Percentiles rank a stretch among this genome's conserved stretches.
These are phyloP conservation scores for Thyatira batis DNA, from an alignment of 2,888 invertebrate species.

Conservation along the genomic window DNA sequence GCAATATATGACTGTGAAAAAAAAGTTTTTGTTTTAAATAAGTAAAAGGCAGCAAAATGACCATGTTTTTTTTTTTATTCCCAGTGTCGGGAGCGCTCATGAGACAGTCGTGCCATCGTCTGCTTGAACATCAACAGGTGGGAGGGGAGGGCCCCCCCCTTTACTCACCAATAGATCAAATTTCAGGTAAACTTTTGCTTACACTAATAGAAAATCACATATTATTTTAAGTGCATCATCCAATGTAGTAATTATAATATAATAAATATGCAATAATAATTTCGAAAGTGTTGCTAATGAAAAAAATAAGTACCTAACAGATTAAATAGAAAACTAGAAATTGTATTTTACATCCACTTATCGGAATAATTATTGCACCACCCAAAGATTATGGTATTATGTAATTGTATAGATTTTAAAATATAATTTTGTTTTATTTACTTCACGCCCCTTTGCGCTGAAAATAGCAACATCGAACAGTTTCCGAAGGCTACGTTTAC, in stretches of 20 bases:
- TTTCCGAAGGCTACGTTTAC: neutral
- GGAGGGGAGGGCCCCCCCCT: slow-evolving; percentile 78
- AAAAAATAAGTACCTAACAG: no score
- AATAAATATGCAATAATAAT: neutral
- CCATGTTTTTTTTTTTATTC: slow-evolving; percentile 19
- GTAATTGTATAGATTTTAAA: neutral
- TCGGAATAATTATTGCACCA: neutral
- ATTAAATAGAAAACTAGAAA: neutral
- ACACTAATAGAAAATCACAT: neutral
- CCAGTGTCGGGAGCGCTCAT: slow-evolving; percentile 79
- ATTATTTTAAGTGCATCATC: neutral
- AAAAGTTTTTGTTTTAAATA: no score
- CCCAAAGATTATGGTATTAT: no score
- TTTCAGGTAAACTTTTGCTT: slow-evolving; percentile 68
- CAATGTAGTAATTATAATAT: neutral
- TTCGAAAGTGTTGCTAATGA: neutral
- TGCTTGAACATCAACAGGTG: slow-evolving; percentile 80
- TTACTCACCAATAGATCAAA: slow-evolving; percentile 78
- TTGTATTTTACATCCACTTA: neutral
- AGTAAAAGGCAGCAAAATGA: no score
- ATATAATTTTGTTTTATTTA: neutral
- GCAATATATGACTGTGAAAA: no score
- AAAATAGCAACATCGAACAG: neutral
- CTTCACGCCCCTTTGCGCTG: neutral
- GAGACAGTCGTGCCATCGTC: slow-evolving; percentile 82